Percentiles rank a stretch among this genome's conserved stretches.
Evolutionary conservation across 53 echinoderm and acorn worm genomes (phyloP).

Genomic region (Henricia sp.): DNA sequence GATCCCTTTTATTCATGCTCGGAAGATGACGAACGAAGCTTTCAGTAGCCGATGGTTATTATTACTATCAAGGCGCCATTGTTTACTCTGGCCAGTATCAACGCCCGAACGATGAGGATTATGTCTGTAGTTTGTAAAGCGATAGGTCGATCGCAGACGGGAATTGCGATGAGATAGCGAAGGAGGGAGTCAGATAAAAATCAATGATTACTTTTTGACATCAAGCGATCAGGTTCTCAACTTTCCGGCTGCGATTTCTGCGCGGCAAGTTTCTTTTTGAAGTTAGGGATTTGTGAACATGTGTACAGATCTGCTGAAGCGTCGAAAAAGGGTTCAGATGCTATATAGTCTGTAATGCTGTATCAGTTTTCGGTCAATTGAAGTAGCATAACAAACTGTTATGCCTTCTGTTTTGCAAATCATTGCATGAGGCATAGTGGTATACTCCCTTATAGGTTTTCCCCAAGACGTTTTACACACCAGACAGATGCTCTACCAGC

Average conservation of each 20-base stretch:
- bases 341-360: too few species aligned
- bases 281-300: not conserved
- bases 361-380: too few species aligned
- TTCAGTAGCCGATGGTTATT: constrained; percentile 27
- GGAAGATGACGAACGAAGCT: not conserved
- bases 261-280: not conserved
- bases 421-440: too few species aligned
- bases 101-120: not conserved
- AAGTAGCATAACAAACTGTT: too few species aligned
- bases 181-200: not conserved
- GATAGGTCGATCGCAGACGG: constrained; percentile 2
- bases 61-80: constrained; percentile 6
- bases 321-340: too few species aligned
- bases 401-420: too few species aligned
- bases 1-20: not conserved
- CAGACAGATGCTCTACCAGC: too few species aligned
- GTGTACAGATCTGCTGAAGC: not conserved
- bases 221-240: constrained; percentile 11
- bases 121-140: constrained; percentile 12
- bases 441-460: too few species aligned
- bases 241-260: not conserved
- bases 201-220: constrained; percentile 47
- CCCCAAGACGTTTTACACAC: too few species aligned
- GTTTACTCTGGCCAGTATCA: constrained; percentile 29
- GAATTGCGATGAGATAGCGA: not conserved